phyloP scores from a whole-genome alignment of 2,888 invertebrate genomes.

The Microctonus hyperodae region DNA sequence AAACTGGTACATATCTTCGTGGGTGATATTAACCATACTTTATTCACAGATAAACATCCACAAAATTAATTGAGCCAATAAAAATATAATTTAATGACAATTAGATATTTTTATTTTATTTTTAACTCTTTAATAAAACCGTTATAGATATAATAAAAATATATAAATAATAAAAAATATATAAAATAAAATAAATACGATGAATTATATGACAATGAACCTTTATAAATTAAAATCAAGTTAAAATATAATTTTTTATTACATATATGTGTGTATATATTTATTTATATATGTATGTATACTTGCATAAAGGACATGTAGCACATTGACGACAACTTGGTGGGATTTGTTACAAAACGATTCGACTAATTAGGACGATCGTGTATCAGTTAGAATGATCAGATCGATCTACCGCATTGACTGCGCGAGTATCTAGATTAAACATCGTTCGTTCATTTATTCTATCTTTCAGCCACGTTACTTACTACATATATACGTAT shows the following conservation, averaged over 20 bases:
- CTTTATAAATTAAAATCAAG: background rate
- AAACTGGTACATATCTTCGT: background rate
- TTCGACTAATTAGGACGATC: conserved; percentile 53
- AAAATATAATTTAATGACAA: background rate
- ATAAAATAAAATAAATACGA: too few relatives aligned
- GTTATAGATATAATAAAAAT: too few relatives aligned
- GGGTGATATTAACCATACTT: background rate
- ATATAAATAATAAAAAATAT: too few relatives aligned
- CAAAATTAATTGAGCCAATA: background rate
- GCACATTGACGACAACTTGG: conserved; percentile 8
- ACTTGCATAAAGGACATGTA: conserved; percentile 9
- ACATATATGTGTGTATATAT: background rate
- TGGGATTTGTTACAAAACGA: conserved; percentile 1
- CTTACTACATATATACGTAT: too few relatives aligned
- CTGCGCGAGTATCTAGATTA: conserved; percentile 27
- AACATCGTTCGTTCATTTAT: conserved; percentile 26
- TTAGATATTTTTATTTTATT: background rate
- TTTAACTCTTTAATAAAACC: background rate
- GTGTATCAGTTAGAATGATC: conserved; percentile 50
- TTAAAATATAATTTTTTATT: background rate
- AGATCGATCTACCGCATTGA: conserved; percentile 46
- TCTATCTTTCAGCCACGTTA: background rate
- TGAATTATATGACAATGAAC: too few relatives aligned
- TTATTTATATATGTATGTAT: conserved; percentile 17
- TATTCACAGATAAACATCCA: background rate